Percentiles rank a stretch among this genome's conserved stretches.
Evolutionary conservation across 2,797 vertebrate species (phyloP).

Genomic region (Hyperoplus immaculatus): DNA sequence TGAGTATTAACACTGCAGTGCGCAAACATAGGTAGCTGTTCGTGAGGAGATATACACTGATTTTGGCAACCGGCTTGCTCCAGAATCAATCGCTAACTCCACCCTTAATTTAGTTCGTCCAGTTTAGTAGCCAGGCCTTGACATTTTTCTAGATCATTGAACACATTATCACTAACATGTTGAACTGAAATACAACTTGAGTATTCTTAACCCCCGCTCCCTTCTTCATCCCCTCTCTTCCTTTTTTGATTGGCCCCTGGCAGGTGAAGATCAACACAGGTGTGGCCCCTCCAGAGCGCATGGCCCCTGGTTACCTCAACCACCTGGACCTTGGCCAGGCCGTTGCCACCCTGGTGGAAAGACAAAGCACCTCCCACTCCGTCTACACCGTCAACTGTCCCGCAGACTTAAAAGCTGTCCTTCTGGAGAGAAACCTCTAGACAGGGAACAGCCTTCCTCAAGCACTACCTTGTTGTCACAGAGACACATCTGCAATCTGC

Average conservation of each 20-base stretch:
- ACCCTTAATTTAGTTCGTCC: too few species aligned
- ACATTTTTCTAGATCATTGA: neutral
- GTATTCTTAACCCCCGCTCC: neutral
- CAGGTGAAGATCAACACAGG: conserved; percentile 90
- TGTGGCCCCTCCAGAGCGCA: conserved; percentile 81
- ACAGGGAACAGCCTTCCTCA: neutral
- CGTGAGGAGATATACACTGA: too few species aligned
- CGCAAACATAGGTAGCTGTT: too few species aligned
- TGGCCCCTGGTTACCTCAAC: conserved; percentile 83
- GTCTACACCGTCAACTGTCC: conserved; percentile 82
- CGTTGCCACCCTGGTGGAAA: conserved; percentile 77
- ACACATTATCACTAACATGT: neutral
- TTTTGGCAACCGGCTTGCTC: too few species aligned
- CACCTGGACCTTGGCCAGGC: conserved; percentile 86
- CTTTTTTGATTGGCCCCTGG: neutral
- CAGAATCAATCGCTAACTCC: too few species aligned
- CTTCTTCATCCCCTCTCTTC: too few species aligned
- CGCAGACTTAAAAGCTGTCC: conserved; percentile 84
- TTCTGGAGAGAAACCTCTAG: conserved; percentile 78
- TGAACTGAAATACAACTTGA: too few species aligned
- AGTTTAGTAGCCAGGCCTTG: too few species aligned
- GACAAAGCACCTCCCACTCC: conserved; percentile 74
- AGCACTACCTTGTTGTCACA: neutral
- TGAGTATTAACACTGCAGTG: too few species aligned
- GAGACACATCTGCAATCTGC: conserved; percentile 5